Percentiles rank a stretch among this genome's conserved stretches.
Conservation (phyloP, 2,113 vertebrate species). For the Amphilophus citrinellus region DNA sequence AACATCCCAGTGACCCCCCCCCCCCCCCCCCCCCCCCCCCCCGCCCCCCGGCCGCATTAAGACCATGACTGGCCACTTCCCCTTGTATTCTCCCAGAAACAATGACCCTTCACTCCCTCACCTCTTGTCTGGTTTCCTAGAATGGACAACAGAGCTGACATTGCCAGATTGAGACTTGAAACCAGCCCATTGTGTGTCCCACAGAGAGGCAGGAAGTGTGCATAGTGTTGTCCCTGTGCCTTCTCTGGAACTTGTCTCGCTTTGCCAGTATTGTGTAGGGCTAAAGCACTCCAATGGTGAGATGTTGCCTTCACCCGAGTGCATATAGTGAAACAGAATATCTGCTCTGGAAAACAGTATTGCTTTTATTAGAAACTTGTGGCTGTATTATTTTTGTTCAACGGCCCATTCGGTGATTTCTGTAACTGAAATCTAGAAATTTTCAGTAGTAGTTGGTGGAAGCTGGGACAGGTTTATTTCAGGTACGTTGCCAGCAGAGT, state of each 20-base stretch:
- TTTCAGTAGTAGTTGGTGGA: background rate
- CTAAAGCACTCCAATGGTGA: conserved; percentile 7
- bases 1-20: conserved; percentile 5
- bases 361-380: background rate
- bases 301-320: background rate
- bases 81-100: conserved; percentile 59
- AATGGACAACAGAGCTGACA: conserved; percentile 47
- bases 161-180: conserved; percentile 49
- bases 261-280: conserved; percentile 38
- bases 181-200: conserved; percentile 56
- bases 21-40: background rate
- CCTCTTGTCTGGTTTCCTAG: conserved; percentile 60
- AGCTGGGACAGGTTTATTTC: too few relatives aligned
- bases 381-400: background rate
- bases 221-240: conserved; percentile 28
- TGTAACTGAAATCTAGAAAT: background rate
- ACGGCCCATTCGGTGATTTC: background rate
- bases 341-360: background rate
- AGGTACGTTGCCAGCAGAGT: too few relatives aligned
- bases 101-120: conserved; percentile 53
- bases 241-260: conserved; percentile 13
- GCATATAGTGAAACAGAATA: background rate
- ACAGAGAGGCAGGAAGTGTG: conserved; percentile 62
- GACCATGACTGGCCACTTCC: conserved; percentile 51
- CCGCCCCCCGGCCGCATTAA: too few relatives aligned